These are phyloP conservation scores for Eucriotettix oculatus DNA, from an alignment of 2,888 invertebrate genomes.

Conservation along the genomic window DNA sequence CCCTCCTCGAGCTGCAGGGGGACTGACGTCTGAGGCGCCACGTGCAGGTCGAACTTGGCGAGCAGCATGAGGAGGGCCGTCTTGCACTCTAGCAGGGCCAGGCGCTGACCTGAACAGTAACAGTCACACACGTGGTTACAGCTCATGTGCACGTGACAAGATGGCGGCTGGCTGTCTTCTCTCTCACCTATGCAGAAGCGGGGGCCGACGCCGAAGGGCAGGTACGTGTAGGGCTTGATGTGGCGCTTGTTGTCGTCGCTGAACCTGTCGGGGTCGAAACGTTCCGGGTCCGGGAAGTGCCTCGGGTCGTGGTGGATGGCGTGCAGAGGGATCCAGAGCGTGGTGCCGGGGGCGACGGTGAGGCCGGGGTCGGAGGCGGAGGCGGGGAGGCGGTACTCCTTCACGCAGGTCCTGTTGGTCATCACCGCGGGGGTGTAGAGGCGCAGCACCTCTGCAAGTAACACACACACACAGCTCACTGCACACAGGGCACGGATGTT, in stretches of 20 bases:
- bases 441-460: neutral
- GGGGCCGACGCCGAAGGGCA: slow-evolving; percentile 17
- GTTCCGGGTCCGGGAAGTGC: slow-evolving; percentile 24
- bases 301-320: slow-evolving; percentile 20
- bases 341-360: slow-evolving; percentile 9
- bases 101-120: neutral
- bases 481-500: no score
- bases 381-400: neutral
- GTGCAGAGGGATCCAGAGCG: slow-evolving; percentile 18
- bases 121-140: no score
- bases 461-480: no score
- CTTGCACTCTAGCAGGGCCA: neutral
- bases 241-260: slow-evolving; percentile 24
- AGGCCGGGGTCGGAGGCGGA: neutral
- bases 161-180: no score
- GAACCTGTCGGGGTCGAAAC: slow-evolving; percentile 37
- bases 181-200: slow-evolving; percentile 17
- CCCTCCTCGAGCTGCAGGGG: neutral
- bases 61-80: neutral
- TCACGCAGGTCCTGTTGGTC: neutral
- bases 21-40: neutral
- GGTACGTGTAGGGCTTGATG: slow-evolving; percentile 14
- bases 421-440: neutral
- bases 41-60: neutral
- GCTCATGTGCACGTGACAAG: no score